Conservation (phyloP, 2,888 invertebrate species). For the Drosophila lacicola region DNA sequence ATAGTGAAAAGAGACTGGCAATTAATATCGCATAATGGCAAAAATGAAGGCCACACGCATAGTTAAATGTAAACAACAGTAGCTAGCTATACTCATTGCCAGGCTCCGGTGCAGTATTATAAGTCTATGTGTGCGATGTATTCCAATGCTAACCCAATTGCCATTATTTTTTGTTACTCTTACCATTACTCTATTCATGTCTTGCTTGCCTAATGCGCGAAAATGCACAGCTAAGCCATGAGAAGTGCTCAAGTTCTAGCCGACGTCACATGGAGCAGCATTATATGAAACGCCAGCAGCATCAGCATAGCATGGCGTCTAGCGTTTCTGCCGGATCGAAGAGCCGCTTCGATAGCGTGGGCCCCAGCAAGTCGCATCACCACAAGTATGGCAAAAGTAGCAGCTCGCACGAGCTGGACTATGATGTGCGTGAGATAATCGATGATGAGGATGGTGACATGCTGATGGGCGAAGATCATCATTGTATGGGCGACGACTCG, state of each 20-base stretch:
- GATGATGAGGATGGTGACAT: slow-evolving; percentile 71
- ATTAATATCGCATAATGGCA: background rate
- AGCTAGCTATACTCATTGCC: slow-evolving; percentile 8
- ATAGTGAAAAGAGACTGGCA: background rate
- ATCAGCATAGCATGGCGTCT: slow-evolving; percentile 37
- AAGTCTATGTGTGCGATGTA: background rate
- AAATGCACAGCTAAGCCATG: slow-evolving; percentile 75
- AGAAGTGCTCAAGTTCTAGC: slow-evolving; percentile 72
- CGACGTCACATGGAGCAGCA: slow-evolving; percentile 86
- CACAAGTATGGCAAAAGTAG: slow-evolving; percentile 75
- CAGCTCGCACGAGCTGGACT: slow-evolving; percentile 74
- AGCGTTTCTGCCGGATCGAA: slow-evolving; percentile 38
- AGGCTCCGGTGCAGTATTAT: background rate
- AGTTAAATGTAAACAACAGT: background rate
- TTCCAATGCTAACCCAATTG: slow-evolving; percentile 19
- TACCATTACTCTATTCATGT: slow-evolving; percentile 43
- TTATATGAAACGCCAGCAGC: slow-evolving; percentile 85
- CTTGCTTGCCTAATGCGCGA: slow-evolving; percentile 31
- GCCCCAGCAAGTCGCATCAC: slow-evolving; percentile 63
- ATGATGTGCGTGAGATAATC: slow-evolving; percentile 70
- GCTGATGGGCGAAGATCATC: slow-evolving; percentile 66
- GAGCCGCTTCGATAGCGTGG: slow-evolving; percentile 47
- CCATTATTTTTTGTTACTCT: slow-evolving; percentile 19
- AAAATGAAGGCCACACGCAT: background rate
- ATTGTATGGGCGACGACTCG: slow-evolving; percentile 77